phyloP scores from a whole-genome alignment of 2,113 vertebrate species.

The Amblyornis subalaris region DNA sequence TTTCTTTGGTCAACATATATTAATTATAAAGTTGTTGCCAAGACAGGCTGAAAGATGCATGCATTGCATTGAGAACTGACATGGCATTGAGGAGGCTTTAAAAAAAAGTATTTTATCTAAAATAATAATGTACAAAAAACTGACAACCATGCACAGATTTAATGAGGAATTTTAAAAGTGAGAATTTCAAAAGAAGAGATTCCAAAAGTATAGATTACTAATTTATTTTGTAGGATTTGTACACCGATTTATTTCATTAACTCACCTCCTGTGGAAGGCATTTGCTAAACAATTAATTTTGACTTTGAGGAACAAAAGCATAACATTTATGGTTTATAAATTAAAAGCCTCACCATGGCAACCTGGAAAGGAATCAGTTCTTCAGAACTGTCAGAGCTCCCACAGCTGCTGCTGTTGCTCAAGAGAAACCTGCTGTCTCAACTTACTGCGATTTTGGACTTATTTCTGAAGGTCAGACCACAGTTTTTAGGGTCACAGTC shows the following conservation, averaged over 20 bases:
- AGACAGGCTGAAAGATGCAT: not conserved
- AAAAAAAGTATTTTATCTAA: not conserved
- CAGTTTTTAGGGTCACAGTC: constrained; percentile 7
- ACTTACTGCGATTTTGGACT: constrained; percentile 30
- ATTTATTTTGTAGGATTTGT: not conserved
- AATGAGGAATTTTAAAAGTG: not conserved
- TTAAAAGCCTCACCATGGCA: constrained; percentile 50
- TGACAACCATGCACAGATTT: not conserved
- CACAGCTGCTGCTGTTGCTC: not conserved
- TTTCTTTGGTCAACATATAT: not conserved
- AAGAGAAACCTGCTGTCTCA: constrained; percentile 16
- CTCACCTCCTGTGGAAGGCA: not conserved
- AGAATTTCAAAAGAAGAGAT: not conserved
- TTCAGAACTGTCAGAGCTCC: not conserved
- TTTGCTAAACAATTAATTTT: constrained; percentile 24
- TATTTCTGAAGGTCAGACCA: constrained; percentile 28
- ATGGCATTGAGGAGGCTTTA: not conserved
- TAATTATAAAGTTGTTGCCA: not conserved
- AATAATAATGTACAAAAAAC: not conserved
- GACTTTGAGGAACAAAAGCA: not conserved
- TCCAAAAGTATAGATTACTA: not conserved
- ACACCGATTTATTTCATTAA: not conserved
- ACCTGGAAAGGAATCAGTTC: constrained; percentile 2
- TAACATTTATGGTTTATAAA: constrained; percentile 12
- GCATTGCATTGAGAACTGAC: not conserved